Base-by-base conservation (phyloP, 2,797 vertebrate species). In the Linurgus olivaceus region DNA sequence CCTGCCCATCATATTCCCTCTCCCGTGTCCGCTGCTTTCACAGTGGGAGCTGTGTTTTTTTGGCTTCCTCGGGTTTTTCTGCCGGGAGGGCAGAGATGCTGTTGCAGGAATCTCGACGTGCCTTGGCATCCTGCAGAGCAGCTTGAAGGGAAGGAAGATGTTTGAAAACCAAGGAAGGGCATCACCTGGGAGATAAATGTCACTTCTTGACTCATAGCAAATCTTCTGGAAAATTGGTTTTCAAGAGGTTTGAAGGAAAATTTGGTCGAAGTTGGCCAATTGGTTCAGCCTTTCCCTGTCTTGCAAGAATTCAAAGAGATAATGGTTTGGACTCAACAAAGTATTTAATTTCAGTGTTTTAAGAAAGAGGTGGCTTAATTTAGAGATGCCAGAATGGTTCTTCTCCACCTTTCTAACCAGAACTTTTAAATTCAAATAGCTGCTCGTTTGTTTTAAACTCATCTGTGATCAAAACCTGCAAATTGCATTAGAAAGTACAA, bases 181-280 rank as follows among this genome's bases (percentile, higher is more conserved):
- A 47, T 52, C 11, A 1, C 62, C 40, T 10, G 42, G 35, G 91
- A 82, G 63, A 52, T 23, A 48, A 76, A 40, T 17, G 31, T 79
- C 1, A 0, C 59, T 82, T 80, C 48, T 54, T 77, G 73, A 61
- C 0, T 3, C 45, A 14, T 1, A 20, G 55, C 15, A 81, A 87
- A 55, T 58, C 67, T 86, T 73, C 67, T 62, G 70, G 57, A 88
- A 94, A 90, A 88, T 11, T 42, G 17, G 18, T 79, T 92, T 93
- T 81, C 2, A 6, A 76, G 79, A 75, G 13, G 6, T 58, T 55
- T 40, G 66, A 51, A 73, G 75, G 11, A 74, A 83, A 94, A 57
- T 24, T 57, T 16, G 29, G 68, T 83, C 16, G 8, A 13, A 80
- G 74, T 82, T 38, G 23, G 6, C 37, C 68, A 50, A 3, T 29